Evolutionary conservation across 1,140 invertebrate genomes (phyloP), one percentile per base, ranked within the genome.

Genomic region (Meloidogyne chitwoodi): DNA sequence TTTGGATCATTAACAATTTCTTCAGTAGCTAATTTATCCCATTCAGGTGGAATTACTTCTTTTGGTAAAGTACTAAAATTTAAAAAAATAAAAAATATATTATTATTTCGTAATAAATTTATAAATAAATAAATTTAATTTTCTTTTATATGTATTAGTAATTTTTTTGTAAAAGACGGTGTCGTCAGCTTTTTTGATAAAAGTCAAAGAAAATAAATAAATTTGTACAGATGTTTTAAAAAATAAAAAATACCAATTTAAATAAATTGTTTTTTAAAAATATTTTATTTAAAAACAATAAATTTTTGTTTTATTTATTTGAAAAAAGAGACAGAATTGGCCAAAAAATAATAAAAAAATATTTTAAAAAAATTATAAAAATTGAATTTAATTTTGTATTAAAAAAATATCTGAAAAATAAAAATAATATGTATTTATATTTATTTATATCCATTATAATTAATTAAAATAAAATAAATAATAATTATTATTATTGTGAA

Each of bases 1-100:
- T 77, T 81, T 63, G 84, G 85, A 44, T 86, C 84, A 24, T 61
- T 64, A 31, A 87, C 82, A 34, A 87, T 74, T 69, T 86, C 84
- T 48, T 86, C 81, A 63, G 77, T 79, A 41, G 80, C 41, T 34
- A 81, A 79, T 34, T 83, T 38, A 24, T 81, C 79, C 84, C 84
- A 86, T 68, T 82, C 78, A 29, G 73, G 56, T 14, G 84, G 84
- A 27, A 86, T 75, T 34, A 66, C 34, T 64, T 80, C 75, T 73
- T 85, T 82, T n/a, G 83, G 83, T 26, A 85, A 72, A 41, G 83
- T 85, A 67, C 83, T 85, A 77, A 82, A 84, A 81, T 44, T 67
- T n/a, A 48, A 73, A 34, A 44, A 14, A 63, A 14, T 29, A 24
- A 74, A 74, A 11, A 22, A 41, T 27, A 29, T 26, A 29, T n/a